Percentiles rank a stretch among this genome's conserved stretches.
These are phyloP conservation scores for Felis catus DNA, from an alignment of 2,113 vertebrate species.

Conservation along the genomic window F.catus_Fca126_mat1.0 CM031428.1:24185001-24185500, in stretches of 20 bases:
- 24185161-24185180: background rate
- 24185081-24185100: background rate
- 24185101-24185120: background rate
- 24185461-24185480: background rate
- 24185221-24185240: background rate
- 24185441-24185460: slow-evolving; percentile 12
- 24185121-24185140: background rate
- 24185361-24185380: no score
- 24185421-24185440: background rate
- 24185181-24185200: background rate
- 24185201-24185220: background rate
- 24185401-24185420: background rate
- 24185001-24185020: background rate
- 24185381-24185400: background rate
- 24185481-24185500: background rate
- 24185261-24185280: background rate
- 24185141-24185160: background rate
- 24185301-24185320: background rate
- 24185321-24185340: background rate
- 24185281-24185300: background rate
- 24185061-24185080: background rate
- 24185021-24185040: background rate
- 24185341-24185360: background rate
- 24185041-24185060: background rate
- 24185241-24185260: background rate